phyloP scores from a whole-genome alignment of 2,113 vertebrate genomes.

The Cygnus buccinator region DNA sequence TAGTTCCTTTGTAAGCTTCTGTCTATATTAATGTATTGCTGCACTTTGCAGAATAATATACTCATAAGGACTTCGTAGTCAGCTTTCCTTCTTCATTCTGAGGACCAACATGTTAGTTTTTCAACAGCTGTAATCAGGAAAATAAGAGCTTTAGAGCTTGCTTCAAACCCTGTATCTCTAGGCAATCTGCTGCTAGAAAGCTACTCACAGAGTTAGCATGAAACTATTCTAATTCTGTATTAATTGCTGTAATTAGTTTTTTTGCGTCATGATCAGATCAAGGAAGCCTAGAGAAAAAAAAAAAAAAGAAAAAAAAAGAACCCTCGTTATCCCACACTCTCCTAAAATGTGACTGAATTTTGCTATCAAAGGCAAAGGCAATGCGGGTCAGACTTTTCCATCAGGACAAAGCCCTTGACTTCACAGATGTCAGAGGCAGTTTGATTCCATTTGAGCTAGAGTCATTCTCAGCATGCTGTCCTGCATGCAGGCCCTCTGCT shows the following conservation, averaged over 20 bases:
- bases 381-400: neutral
- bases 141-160: constrained; percentile 70
- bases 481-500: neutral
- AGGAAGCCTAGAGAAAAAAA: constrained; percentile 47
- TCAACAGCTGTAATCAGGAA: constrained; percentile 72
- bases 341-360: constrained; percentile 25
- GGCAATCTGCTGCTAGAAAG: constrained; percentile 72
- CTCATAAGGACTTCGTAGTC: constrained; percentile 54
- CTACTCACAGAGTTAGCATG: constrained; percentile 69
- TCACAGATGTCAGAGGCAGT: neutral
- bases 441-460: neutral
- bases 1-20: constrained; percentile 42
- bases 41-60: constrained; percentile 63
- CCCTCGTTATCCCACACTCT: constrained; percentile 1
- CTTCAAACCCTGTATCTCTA: constrained; percentile 67
- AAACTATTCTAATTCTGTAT: constrained; percentile 74
- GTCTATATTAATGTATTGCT: constrained; percentile 61
- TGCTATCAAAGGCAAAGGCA: constrained; percentile 29
- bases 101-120: constrained; percentile 72
- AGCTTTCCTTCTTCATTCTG: constrained; percentile 67
- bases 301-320: neutral
- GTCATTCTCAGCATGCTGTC: neutral
- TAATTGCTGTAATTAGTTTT: constrained; percentile 73
- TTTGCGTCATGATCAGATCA: constrained; percentile 72
- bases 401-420: neutral